Conservation (phyloP, 23 tunicate genomes). For the Clavelina lepadiformis region DNA sequence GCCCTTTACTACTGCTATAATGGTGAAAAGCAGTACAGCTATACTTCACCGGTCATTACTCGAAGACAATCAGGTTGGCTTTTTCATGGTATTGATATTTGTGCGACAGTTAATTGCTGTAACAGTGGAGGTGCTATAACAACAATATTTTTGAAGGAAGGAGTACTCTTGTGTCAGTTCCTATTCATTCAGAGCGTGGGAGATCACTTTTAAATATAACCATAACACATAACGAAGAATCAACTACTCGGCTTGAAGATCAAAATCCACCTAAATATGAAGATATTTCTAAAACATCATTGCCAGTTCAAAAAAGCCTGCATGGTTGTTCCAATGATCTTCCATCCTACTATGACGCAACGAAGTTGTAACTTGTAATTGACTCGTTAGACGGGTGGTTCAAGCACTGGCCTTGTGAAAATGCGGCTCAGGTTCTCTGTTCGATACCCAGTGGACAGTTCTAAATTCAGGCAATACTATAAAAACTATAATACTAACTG, state of each 20-base stretch:
- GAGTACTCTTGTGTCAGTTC: not conserved
- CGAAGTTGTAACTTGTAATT: no score
- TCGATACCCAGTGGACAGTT: no score
- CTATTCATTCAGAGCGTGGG: not conserved
- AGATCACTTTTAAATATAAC: conserved; percentile 8
- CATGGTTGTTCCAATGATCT: not conserved
- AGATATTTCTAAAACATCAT: conserved; percentile 2
- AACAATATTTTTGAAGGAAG: not conserved
- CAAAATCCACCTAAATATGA: conserved; percentile 26
- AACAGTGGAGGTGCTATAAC: not conserved
- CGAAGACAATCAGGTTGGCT: no score
- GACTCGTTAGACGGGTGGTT: no score
- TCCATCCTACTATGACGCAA: no score
- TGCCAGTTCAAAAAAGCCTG: not conserved
- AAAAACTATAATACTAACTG: no score
- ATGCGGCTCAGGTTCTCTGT: no score
- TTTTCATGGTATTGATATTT: no score
- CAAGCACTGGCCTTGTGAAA: no score
- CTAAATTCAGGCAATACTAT: no score
- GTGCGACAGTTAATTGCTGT: not conserved
- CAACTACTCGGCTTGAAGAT: not conserved
- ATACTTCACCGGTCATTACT: not conserved
- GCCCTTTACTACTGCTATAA: not conserved
- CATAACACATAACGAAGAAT: not conserved
- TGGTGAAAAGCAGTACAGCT: not conserved